phyloP scores from a whole-genome alignment of 1,140 invertebrate genomes.

The Polypedilum vanderplanki region DNA sequence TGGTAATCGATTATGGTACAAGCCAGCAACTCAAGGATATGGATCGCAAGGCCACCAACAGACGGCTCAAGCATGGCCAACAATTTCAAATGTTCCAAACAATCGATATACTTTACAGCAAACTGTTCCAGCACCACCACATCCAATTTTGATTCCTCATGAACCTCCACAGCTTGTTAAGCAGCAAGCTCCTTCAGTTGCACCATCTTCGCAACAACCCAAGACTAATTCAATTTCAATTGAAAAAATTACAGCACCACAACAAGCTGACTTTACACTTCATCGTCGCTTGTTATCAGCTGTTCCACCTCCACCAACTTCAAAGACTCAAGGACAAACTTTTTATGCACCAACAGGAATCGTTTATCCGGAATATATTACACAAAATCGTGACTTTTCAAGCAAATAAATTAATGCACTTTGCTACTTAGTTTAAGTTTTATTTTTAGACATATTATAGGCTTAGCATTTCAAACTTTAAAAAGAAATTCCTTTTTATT shows the following conservation, averaged over 20 bases:
- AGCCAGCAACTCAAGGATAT: not conserved
- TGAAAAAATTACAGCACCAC: conserved; percentile 14
- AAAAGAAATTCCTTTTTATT: not conserved
- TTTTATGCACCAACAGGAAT: not conserved
- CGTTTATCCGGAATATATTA: not conserved
- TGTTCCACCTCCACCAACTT: not conserved
- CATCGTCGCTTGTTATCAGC: not conserved
- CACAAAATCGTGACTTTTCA: not conserved
- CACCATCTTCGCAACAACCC: not conserved
- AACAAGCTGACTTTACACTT: not conserved
- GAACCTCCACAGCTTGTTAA: not conserved
- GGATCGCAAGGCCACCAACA: not conserved
- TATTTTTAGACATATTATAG: not conserved
- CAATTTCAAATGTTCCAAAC: not conserved
- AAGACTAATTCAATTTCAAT: conserved; percentile 20
- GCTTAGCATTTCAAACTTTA: not conserved
- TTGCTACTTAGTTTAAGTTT: not conserved
- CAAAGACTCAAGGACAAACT: not conserved
- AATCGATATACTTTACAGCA: not conserved
- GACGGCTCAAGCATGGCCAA: not conserved
- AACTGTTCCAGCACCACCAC: not conserved
- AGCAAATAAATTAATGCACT: not conserved
- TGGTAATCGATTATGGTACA: conserved; percentile 1
- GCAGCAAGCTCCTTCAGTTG: not conserved
- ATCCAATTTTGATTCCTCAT: not conserved